A percentile compares a stretch with the other conserved stretches of the same genome.
Evolutionary conservation across 2,797 vertebrate genomes (phyloP).

Genomic region (Danionella dracula): DNA sequence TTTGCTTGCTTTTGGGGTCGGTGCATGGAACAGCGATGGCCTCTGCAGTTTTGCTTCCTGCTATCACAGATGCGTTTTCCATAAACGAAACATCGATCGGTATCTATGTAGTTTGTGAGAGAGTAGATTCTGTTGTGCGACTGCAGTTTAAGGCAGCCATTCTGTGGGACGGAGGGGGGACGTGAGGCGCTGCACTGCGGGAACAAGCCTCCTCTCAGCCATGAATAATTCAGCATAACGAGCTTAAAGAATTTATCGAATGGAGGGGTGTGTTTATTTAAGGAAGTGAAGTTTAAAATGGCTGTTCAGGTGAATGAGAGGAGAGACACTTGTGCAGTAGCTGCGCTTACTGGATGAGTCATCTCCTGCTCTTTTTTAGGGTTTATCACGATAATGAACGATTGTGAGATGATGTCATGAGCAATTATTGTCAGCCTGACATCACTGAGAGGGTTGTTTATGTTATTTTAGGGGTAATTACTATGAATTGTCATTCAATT

Average conservation of each 20-base stretch:
- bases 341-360: neutral
- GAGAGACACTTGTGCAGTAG: neutral
- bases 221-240: constrained; percentile 46
- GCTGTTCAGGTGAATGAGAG: constrained; percentile 27
- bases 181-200: constrained; percentile 23
- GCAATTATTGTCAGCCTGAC: neutral
- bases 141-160: neutral
- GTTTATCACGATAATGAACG: neutral
- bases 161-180: neutral
- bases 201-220: constrained; percentile 16
- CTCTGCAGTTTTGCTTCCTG: neutral
- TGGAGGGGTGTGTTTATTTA: constrained; percentile 48
- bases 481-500: neutral
- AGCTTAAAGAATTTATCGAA: constrained; percentile 45
- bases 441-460: neutral
- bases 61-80: neutral
- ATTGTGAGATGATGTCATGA: neutral
- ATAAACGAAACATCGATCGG: no score
- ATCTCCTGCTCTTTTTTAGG: neutral
- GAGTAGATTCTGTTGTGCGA: no score
- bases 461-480: neutral
- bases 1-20: neutral
- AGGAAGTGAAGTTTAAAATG: constrained; percentile 34
- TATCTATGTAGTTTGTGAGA: no score
- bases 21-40: neutral